Evolutionary conservation across 2,113 vertebrate genomes (phyloP), one percentile per base, ranked within the genome.

Genomic region (Galemys pyrenaicus): DNA sequence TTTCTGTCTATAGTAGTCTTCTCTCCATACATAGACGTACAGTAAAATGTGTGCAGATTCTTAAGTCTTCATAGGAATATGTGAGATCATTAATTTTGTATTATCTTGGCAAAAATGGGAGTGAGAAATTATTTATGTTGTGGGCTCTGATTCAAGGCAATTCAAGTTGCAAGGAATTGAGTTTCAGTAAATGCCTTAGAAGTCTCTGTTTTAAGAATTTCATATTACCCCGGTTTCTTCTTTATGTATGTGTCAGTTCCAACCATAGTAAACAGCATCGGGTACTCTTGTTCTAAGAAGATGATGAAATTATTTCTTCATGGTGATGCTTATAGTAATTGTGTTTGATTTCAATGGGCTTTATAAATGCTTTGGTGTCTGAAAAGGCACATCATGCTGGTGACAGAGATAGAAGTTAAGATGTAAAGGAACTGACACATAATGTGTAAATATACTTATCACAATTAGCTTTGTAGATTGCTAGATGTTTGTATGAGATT

Each of bases 1-100:
- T 97, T 97, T 89, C 92, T 97, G 95, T 79, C 95, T 94, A 67
- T 26, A 92, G 79, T 87, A 88, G 91, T 49, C 96, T 96, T 54
- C 37, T 64, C 90, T 60, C 41, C 83, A 30, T 88, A 0, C 58
- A 85, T 94, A 78, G 90, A 92, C 95, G 92, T 89, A 12, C 24
- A 56, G 87, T 41, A 65, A 92, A 78, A 83, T 91, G 89, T 74
- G 90, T 71, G 28, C 37, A 88, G 62, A 95, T 86, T 91, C 20
- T 74, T 92, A 65, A 58, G 51, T 64, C 67, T 81, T 94, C 94
- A 62, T 54, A 95, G 62, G 82, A 94, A 83, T 91, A 77, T 79
- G 82, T 95, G 84, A 93, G 89, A 94, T 90, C 28, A 90, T 93
- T 89, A 82, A 44, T 89, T 97, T 94, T 96, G 94, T 92, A 96